Evolutionary conservation across 2,113 vertebrate species (phyloP).

Genomic region (Theristicus caerulescens): DNA sequence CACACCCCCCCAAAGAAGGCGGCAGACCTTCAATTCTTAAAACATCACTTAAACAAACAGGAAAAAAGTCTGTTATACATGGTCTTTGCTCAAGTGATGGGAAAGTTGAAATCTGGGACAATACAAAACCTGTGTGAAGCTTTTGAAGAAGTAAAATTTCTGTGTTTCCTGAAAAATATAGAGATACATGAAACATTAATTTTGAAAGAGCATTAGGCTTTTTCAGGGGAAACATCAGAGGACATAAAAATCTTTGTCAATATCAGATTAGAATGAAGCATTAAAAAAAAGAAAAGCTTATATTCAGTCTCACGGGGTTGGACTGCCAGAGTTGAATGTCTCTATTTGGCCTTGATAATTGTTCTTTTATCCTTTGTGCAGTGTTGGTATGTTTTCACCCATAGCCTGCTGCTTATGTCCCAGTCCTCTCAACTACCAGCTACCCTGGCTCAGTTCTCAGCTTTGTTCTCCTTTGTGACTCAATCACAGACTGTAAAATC

Average conservation of each 20-base stretch:
- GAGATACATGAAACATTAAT: neutral
- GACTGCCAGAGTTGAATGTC: neutral
- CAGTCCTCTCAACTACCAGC: neutral
- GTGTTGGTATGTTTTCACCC: conserved; percentile 5
- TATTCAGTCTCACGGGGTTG: neutral
- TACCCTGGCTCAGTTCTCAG: neutral
- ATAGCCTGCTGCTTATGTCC: neutral
- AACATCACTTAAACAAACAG: conserved; percentile 25
- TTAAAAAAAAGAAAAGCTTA: neutral
- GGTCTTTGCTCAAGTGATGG: neutral
- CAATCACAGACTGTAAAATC: conserved; percentile 14
- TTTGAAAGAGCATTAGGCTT: neutral
- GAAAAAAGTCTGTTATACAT: neutral
- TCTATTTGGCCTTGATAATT: conserved; percentile 44
- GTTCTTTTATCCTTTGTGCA: conserved; percentile 31
- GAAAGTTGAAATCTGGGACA: conserved; percentile 16
- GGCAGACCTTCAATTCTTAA: conserved; percentile 34
- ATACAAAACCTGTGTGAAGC: neutral
- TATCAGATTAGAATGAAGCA: conserved; percentile 29
- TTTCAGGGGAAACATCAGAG: conserved; percentile 16
- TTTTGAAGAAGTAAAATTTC: neutral
- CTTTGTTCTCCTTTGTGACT: conserved; percentile 48
- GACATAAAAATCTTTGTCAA: conserved; percentile 41
- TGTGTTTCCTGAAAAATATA: conserved; percentile 3
- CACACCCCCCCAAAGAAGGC: neutral